Evolutionary conservation across 2,797 vertebrate genomes (phyloP).

Genomic region (Sternotherus odoratus): DNA sequence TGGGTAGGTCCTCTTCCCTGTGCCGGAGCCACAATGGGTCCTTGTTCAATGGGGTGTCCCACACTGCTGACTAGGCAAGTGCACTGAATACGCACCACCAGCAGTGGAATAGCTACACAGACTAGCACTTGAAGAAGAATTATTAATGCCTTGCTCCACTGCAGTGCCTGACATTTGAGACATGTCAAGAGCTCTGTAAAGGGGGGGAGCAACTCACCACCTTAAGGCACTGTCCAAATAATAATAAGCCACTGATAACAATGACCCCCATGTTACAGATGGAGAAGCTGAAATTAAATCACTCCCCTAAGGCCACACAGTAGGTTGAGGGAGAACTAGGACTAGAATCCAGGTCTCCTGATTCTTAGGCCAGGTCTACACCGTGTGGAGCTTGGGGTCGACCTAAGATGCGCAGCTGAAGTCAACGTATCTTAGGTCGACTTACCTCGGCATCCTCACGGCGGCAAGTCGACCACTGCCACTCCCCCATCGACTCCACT

Average conservation of each 20-base stretch:
- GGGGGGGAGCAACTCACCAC: conserved; percentile 32
- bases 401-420: no score
- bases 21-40: not conserved
- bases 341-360: not conserved
- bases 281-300: not conserved
- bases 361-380: not conserved
- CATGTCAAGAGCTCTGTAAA: conserved; percentile 33
- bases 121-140: not conserved
- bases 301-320: not conserved
- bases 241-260: conserved; percentile 46
- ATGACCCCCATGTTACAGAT: not conserved
- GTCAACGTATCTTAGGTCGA: no score
- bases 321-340: not conserved
- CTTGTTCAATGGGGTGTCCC: not conserved
- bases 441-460: no score
- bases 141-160: not conserved
- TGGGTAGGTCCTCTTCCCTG: not conserved
- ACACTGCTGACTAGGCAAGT: not conserved
- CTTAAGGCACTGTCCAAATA: not conserved
- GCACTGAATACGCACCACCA: not conserved
- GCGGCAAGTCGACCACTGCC: no score
- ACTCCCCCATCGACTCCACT: no score
- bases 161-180: fast-evolving
- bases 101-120: not conserved
- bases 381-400: no score